Percentiles rank a stretch among this genome's conserved stretches.
These are phyloP conservation scores for Sylvia atricapilla DNA, from an alignment of 2,113 vertebrate genomes.

Conservation along the genomic window DNA sequence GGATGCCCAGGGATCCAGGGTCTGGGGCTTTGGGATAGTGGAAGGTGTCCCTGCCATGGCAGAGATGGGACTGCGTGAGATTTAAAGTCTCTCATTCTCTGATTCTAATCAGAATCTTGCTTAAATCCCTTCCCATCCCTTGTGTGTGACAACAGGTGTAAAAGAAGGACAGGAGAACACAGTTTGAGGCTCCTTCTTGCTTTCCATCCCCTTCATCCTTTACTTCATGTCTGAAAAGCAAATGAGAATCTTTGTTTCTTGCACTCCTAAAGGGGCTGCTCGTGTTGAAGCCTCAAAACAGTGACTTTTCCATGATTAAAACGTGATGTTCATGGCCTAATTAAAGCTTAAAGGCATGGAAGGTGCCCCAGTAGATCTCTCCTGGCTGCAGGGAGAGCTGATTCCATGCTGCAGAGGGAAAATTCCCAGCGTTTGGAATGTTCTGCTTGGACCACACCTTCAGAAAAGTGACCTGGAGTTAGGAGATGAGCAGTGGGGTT, in stretches of 20 bases:
- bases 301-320: background rate
- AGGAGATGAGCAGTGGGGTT: background rate
- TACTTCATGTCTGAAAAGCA: background rate
- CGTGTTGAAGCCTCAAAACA: background rate
- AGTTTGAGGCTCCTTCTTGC: background rate
- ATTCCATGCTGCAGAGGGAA: background rate
- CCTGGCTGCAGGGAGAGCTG: background rate
- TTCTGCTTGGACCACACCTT: background rate
- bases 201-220: background rate
- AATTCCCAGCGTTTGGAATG: background rate
- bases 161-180: background rate
- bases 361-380: accelerated
- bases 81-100: background rate
- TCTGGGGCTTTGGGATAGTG: background rate
- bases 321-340: accelerated
- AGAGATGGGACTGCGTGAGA: background rate
- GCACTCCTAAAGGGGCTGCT: accelerated
- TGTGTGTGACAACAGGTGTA: background rate
- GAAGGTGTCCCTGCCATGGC: background rate
- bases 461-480: background rate
- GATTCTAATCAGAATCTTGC: background rate
- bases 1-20: background rate
- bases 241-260: accelerated
- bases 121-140: background rate
- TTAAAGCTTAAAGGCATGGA: accelerated